These are phyloP conservation scores for Leptocoma aspasia DNA, from an alignment of 2,113 vertebrate genomes.

Conservation along the genomic window DNA sequence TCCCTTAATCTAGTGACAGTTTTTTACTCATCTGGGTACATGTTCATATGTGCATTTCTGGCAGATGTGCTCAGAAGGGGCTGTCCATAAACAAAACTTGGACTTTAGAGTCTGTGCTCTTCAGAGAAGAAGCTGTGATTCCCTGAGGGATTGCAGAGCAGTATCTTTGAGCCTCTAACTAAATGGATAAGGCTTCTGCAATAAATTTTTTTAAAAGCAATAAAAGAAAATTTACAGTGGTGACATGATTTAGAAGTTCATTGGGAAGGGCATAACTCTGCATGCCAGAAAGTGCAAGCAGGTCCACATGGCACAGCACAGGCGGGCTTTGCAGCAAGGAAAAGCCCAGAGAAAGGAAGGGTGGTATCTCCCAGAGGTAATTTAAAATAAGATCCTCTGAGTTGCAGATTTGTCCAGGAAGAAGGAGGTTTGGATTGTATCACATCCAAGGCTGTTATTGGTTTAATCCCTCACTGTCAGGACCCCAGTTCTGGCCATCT, in stretches of 20 bases:
- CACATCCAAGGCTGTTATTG: background rate
- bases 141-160: background rate
- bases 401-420: conserved; percentile 16
- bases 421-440: conserved; percentile 45
- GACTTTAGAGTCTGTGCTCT: background rate
- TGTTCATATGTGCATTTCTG: background rate
- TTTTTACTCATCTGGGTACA: background rate
- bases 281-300: background rate
- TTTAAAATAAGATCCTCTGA: conserved; percentile 6
- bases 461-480: conserved; percentile 23
- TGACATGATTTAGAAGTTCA: background rate
- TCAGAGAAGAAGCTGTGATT: background rate
- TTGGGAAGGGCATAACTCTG: background rate
- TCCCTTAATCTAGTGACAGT: background rate
- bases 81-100: background rate
- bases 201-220: background rate
- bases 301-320: background rate
- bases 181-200: background rate
- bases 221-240: background rate
- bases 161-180: background rate
- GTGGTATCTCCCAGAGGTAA: background rate
- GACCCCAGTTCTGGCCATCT: background rate
- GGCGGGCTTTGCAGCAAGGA: background rate
- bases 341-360: conserved; percentile 33
- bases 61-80: background rate